Conservation (phyloP, 2,888 invertebrate genomes). For the Catocala sponsa region DNA sequence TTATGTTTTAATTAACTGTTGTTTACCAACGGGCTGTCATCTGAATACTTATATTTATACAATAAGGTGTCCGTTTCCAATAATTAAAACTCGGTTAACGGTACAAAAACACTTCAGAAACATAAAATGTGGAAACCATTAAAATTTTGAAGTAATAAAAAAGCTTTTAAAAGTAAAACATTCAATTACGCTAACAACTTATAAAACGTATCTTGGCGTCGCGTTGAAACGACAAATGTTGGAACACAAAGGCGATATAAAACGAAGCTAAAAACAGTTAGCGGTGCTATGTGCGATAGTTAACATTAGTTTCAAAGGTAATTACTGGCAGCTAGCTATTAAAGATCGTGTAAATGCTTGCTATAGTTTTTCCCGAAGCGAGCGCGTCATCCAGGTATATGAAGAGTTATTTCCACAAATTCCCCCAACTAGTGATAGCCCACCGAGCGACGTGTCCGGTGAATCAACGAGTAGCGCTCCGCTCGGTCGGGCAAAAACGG, state of each 20-base stretch:
- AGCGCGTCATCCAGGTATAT: constrained; percentile 56
- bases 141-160: constrained; percentile 10
- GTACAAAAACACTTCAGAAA: neutral
- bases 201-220: constrained; percentile 1
- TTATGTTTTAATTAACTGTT: too few species aligned
- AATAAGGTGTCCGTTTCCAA: neutral
- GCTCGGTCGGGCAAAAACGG: constrained; percentile 87
- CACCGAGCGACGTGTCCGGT: constrained; percentile 84
- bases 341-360: constrained; percentile 26
- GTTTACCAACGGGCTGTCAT: too few species aligned
- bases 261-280: constrained; percentile 17
- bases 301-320: constrained; percentile 26
- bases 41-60: too few species aligned
- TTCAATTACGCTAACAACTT: neutral
- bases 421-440: constrained; percentile 79
- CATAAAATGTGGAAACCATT: constrained; percentile 4
- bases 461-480: constrained; percentile 84
- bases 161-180: constrained; percentile 10
- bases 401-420: constrained; percentile 81
- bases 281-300: constrained; percentile 5
- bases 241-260: constrained; percentile 7
- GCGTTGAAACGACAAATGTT: neutral
- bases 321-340: constrained; percentile 23
- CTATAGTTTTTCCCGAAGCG: constrained; percentile 28
- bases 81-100: neutral